phyloP scores from a whole-genome alignment of 53 echinoderm and acorn worm genomes.

The Antedon mediterranea region DNA sequence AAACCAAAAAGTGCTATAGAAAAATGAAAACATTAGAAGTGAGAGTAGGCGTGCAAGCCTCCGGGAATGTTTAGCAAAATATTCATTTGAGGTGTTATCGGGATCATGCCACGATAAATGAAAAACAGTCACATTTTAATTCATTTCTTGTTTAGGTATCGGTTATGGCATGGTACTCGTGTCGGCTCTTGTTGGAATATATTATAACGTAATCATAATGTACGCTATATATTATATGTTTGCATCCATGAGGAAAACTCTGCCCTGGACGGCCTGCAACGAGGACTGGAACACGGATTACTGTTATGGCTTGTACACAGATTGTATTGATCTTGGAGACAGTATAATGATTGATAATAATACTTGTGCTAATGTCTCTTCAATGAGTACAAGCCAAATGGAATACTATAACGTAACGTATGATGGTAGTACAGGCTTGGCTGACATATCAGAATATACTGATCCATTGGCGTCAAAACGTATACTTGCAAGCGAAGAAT shows the following conservation, averaged over 20 bases:
- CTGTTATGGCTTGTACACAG: neutral
- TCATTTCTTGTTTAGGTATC: slow-evolving; percentile 29
- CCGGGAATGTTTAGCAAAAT: no score
- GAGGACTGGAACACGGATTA: slow-evolving; percentile 32
- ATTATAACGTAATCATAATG: slow-evolving; percentile 75
- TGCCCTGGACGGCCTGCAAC: slow-evolving; percentile 52
- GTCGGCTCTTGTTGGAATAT: slow-evolving; percentile 56
- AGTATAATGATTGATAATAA: neutral
- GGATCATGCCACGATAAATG: no score
- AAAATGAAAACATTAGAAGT: no score
- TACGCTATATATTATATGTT: slow-evolving; percentile 76
- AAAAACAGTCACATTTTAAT: neutral
- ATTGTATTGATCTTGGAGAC: neutral
- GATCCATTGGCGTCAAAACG: slow-evolving; percentile 41
- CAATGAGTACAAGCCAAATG: neutral
- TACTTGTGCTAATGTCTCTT: neutral
- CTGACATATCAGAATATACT: slow-evolving; percentile 27
- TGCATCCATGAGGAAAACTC: slow-evolving; percentile 39
- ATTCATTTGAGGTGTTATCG: no score
- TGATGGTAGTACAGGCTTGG: neutral
- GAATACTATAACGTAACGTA: neutral
- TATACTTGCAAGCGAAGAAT: slow-evolving; percentile 59
- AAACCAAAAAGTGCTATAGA: no score
- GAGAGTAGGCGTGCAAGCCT: no score
- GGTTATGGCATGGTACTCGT: slow-evolving; percentile 69